phyloP scores from a whole-genome alignment of 2,113 vertebrate species.

The Raja brachyura region DNA sequence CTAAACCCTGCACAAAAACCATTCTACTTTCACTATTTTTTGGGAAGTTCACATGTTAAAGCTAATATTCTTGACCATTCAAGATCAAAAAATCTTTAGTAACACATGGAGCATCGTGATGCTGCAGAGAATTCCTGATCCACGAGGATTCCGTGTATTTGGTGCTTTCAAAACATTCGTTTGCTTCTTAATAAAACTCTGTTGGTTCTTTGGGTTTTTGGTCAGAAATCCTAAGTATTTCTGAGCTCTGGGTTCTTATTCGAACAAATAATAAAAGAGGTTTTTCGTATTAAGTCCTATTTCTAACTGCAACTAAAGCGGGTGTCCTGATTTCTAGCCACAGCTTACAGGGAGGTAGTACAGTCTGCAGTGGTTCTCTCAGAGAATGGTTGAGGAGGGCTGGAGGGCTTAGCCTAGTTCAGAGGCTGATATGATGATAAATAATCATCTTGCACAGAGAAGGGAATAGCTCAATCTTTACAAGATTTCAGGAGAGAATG shows the following conservation, averaged over 20 bases:
- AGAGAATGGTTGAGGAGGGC: background rate
- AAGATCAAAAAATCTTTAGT: background rate
- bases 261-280: background rate
- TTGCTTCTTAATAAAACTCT: background rate
- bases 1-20: background rate
- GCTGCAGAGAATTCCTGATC: conserved; percentile 6
- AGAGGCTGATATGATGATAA: background rate
- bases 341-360: background rate
- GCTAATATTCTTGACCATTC: conserved; percentile 9
- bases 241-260: background rate
- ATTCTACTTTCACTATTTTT: background rate
- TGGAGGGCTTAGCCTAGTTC: background rate
- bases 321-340: background rate
- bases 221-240: background rate
- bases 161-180: conserved; percentile 26
- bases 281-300: background rate
- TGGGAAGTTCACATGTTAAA: conserved; percentile 18
- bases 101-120: background rate
- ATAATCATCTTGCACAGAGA: background rate
- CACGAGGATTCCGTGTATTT: conserved; percentile 1
- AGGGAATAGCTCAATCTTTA: background rate
- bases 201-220: conserved; percentile 28
- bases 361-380: background rate
- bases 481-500: background rate
- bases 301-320: background rate